phyloP scores from a whole-genome alignment of 2,888 invertebrate species.

The Polyploca ridens region DNA sequence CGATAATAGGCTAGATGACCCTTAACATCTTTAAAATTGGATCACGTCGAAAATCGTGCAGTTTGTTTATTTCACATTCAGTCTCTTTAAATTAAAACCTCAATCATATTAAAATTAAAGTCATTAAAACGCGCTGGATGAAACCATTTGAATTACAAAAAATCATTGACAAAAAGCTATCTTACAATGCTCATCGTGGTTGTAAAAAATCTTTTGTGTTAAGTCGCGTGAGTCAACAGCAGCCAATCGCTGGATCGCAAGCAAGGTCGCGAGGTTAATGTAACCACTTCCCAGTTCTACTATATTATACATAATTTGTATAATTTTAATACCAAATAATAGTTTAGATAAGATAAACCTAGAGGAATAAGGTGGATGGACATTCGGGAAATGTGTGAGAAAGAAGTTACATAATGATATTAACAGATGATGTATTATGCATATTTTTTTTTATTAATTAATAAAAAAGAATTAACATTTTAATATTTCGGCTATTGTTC shows the following conservation, averaged over 20 bases:
- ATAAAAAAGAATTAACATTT: no score
- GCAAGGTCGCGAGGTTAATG: constrained; percentile 36
- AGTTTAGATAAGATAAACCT: no score
- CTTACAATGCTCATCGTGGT: constrained; percentile 64
- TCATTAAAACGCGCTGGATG: constrained; percentile 8
- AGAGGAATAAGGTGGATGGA: no score
- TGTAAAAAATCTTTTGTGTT: constrained; percentile 26
- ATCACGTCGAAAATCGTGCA: no score
- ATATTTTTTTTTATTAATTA: no score
- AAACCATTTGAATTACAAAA: constrained; percentile 17
- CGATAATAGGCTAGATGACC: no score
- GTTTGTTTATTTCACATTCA: not conserved
- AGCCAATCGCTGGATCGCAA: constrained; percentile 20
- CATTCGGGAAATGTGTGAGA: no score
- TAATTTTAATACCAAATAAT: not conserved
- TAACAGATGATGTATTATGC: no score
- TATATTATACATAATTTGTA: not conserved
- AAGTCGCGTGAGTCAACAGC: constrained; percentile 50
- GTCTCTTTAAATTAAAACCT: no score
- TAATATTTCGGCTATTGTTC: no score
- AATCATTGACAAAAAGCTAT: constrained; percentile 32
- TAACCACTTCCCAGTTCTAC: constrained; percentile 13
- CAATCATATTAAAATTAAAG: not conserved
- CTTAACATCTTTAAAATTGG: no score
- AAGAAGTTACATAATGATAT: no score